Evolutionary conservation across 2,888 invertebrate species (phyloP).

Genomic region (Amiota minor): DNA sequence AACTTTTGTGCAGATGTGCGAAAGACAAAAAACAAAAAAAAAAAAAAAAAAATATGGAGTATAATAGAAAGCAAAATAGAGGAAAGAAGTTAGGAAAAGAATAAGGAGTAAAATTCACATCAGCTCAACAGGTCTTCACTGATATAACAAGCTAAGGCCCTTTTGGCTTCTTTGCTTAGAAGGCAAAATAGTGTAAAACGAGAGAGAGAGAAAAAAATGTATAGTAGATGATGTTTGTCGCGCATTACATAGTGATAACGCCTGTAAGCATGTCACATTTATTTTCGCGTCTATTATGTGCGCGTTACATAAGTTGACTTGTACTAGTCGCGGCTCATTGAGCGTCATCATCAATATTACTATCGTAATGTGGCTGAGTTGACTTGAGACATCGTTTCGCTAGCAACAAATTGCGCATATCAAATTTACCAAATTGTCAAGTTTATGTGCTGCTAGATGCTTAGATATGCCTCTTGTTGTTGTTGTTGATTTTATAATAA

Average conservation of each 20-base stretch:
- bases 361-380: neutral
- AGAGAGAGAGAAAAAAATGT: no score
- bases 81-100: neutral
- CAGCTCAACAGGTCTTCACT: no score
- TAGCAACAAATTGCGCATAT: conserved; percentile 65
- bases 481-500: conserved; percentile 8
- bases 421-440: conserved; percentile 62
- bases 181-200: no score
- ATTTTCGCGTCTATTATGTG: conserved; percentile 9
- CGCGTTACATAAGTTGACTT: neutral
- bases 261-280: conserved; percentile 25
- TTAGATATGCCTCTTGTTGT: neutral
- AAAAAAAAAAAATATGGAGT: no score
- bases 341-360: neutral
- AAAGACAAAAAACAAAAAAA: no score
- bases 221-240: no score
- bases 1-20: neutral
- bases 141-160: conserved; percentile 40
- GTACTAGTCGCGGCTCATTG: conserved; percentile 23
- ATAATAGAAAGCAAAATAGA: neutral
- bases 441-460: conserved; percentile 17
- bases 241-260: conserved; percentile 18
- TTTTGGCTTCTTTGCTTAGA: neutral
- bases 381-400: conserved; percentile 48
- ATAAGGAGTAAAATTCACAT: no score